These are phyloP conservation scores for Cottoperca gobio DNA, from an alignment of 2,797 vertebrate species.

Conservation along the genomic window DNA sequence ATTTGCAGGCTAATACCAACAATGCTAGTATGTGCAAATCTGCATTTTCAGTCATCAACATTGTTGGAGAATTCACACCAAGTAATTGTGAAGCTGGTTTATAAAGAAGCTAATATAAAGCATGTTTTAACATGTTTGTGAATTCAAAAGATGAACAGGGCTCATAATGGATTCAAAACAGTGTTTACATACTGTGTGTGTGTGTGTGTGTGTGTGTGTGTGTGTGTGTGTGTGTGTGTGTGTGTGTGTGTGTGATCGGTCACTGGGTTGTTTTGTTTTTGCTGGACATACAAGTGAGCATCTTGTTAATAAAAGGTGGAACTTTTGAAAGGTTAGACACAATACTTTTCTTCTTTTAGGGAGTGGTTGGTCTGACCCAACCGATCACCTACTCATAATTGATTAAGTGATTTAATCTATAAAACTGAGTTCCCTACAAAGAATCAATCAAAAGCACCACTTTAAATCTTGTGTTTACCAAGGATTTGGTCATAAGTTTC, in stretches of 20 bases:
- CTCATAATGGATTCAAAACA: neutral
- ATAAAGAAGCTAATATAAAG: neutral
- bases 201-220: too few relatives aligned
- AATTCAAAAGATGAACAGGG: neutral
- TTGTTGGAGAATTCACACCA: neutral
- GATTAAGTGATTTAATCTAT: too few relatives aligned
- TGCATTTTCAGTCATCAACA: conserved; percentile 9
- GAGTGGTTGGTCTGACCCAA: neutral
- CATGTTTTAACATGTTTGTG: neutral
- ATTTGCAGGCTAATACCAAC: conserved; percentile 57
- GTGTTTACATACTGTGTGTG: neutral
- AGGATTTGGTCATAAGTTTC: too few relatives aligned
- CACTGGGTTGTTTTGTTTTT: neutral
- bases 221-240: too few relatives aligned
- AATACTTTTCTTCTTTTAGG: neutral
- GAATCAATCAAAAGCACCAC: too few relatives aligned
- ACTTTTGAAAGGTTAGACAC: neutral
- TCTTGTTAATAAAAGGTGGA: neutral
- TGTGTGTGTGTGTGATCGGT: too few relatives aligned
- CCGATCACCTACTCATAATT: neutral
- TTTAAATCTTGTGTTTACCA: too few relatives aligned
- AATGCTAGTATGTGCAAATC: conserved; percentile 22
- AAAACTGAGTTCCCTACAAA: too few relatives aligned
- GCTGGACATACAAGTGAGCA: neutral
- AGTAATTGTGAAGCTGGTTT: conserved; percentile 4